Evolutionary conservation across 2,888 invertebrate species (phyloP).

Genomic region (Brenthis ino): DNA sequence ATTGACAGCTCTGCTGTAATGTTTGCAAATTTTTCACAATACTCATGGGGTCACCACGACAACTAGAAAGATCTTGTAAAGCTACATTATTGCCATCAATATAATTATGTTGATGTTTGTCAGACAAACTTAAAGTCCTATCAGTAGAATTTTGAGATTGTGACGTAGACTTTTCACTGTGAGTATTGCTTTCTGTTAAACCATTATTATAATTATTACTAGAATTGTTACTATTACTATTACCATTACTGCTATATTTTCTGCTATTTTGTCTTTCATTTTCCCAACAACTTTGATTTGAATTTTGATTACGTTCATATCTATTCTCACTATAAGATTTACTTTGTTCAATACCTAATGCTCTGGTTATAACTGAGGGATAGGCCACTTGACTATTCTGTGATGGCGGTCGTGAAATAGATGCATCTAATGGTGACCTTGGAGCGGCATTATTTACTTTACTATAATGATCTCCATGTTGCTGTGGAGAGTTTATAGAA

Average conservation of each 20-base stretch:
- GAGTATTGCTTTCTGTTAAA: conserved; percentile 75
- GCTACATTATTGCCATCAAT: conserved; percentile 85
- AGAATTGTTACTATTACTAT: conserved; percentile 67
- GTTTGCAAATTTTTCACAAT: conserved; percentile 88
- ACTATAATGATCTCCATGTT: conserved; percentile 81
- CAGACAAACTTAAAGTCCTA: conserved; percentile 69
- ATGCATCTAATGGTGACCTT: conserved; percentile 87
- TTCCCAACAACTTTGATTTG: conserved; percentile 83
- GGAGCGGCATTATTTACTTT: conserved; percentile 82
- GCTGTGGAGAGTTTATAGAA: conserved; percentile 88
- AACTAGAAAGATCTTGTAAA: conserved; percentile 87
- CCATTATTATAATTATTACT: conserved; percentile 68
- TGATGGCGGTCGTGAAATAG: conserved; percentile 84
- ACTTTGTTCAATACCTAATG: conserved; percentile 84
- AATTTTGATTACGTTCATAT: conserved; percentile 77
- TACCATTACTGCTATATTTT: conserved; percentile 76
- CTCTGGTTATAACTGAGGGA: conserved; percentile 91
- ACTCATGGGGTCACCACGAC: conserved; percentile 89
- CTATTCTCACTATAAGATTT: conserved; percentile 78
- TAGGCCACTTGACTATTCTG: conserved; percentile 86
- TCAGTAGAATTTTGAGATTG: conserved; percentile 72
- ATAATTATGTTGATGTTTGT: conserved; percentile 83
- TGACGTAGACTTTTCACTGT: conserved; percentile 67
- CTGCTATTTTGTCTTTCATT: conserved; percentile 75
- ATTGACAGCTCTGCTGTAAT: conserved; percentile 83